phyloP scores from a whole-genome alignment of 2,888 invertebrate species.

The Stenodera caucasica region DNA sequence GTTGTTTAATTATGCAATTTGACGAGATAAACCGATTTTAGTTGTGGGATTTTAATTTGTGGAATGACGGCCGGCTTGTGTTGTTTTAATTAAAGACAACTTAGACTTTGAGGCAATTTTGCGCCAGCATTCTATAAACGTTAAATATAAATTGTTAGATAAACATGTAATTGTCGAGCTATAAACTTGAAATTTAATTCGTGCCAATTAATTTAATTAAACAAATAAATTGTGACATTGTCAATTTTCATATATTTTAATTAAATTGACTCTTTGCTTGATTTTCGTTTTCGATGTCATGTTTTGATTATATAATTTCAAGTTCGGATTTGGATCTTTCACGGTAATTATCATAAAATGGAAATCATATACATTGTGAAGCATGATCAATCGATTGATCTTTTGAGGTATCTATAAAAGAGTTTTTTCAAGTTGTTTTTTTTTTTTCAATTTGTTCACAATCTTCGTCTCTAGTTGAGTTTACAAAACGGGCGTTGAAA shows the following conservation, averaged over 20 bases:
- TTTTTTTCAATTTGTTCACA: neutral
- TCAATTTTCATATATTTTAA: no score
- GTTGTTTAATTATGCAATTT: neutral
- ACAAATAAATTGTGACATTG: neutral
- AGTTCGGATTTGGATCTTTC: neutral
- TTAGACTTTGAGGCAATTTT: neutral
- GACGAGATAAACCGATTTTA: neutral
- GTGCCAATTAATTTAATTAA: neutral
- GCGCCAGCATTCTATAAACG: neutral
- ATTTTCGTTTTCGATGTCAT: neutral
- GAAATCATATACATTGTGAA: neutral
- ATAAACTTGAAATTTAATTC: neutral
- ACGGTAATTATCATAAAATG: slow-evolving; percentile 2
- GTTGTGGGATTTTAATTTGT: neutral
- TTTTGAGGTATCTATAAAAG: neutral
- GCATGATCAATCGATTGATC: neutral
- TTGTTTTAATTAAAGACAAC: slow-evolving; percentile 6
- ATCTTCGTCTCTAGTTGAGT: neutral
- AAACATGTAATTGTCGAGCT: neutral
- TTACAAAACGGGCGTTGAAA: slow-evolving; percentile 1
- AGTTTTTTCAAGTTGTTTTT: neutral
- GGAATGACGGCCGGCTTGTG: neutral
- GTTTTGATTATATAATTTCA: slow-evolving; percentile 2
- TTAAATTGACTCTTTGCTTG: no score
- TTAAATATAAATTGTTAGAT: neutral